Conservation (phyloP, 2,113 vertebrate species). For the Podarcis muralis region DNA sequence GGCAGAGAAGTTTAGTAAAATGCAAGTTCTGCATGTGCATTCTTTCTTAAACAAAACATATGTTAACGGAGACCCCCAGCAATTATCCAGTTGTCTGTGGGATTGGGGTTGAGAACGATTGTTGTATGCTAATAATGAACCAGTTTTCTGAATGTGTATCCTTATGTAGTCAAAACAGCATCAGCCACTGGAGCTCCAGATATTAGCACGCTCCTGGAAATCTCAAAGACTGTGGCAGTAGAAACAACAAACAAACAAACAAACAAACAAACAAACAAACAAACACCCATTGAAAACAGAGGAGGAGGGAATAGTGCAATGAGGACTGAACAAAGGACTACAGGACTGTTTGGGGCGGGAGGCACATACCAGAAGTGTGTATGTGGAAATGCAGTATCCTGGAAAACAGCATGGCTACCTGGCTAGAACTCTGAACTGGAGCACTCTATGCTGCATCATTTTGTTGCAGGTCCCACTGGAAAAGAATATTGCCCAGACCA, state of each 20-base stretch:
- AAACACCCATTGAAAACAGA: neutral
- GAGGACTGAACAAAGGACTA: neutral
- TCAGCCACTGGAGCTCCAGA: neutral
- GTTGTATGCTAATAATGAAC: neutral
- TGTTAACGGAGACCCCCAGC: too few species aligned
- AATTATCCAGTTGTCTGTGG: too few species aligned
- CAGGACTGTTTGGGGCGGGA: neutral
- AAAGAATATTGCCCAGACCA: neutral
- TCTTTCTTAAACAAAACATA: too few species aligned
- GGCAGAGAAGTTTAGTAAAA: too few species aligned
- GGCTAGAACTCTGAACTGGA: neutral
- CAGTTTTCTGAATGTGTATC: neutral
- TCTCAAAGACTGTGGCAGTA: too few species aligned
- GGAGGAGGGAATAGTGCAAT: too few species aligned
- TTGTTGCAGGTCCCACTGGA: neutral
- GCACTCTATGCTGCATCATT: neutral
- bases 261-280: neutral
- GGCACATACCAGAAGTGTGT: too few species aligned
- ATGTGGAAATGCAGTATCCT: neutral
- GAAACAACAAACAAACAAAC: neutral
- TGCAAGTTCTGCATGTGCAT: too few species aligned
- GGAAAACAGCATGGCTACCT: neutral
- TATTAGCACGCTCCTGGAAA: neutral
- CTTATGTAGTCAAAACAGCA: neutral
- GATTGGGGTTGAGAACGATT: too few species aligned